Evolutionary conservation across 2,888 invertebrate genomes (phyloP).

Genomic region (Plutella xylostella): DNA sequence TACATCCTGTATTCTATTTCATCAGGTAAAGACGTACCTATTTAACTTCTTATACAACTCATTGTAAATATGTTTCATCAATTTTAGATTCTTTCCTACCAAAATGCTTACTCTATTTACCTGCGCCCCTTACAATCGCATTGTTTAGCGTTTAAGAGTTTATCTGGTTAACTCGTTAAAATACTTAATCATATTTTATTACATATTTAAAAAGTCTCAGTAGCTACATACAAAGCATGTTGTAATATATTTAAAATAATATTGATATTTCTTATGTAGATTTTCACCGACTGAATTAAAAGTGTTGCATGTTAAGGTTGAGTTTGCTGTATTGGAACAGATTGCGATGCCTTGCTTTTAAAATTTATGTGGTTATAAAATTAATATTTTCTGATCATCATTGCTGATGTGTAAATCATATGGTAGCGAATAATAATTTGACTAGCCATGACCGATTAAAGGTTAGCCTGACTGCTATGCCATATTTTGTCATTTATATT

Average conservation of each 20-base stretch:
- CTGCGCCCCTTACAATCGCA: background rate
- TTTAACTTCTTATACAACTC: slow-evolving; percentile 3
- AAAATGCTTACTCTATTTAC: slow-evolving; percentile 4
- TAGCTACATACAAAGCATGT: slow-evolving; percentile 42
- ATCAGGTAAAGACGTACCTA: no score
- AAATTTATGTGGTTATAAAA: no score
- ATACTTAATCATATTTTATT: slow-evolving; percentile 60
- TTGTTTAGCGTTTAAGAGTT: slow-evolving; percentile 41
- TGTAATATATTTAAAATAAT: slow-evolving; percentile 32
- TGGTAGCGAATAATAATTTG: no score
- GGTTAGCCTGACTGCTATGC: no score
- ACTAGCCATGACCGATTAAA: no score
- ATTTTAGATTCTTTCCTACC: background rate
- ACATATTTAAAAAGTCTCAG: slow-evolving; percentile 43
- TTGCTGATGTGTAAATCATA: no score
- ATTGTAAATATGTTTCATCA: slow-evolving; percentile 8
- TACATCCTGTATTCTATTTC: no score
- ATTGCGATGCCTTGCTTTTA: no score
- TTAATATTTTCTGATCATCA: no score
- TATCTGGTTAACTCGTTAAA: slow-evolving; percentile 55
- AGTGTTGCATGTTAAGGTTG: background rate
- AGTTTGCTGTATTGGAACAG: no score
- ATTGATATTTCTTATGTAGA: slow-evolving; percentile 34
- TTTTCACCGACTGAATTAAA: slow-evolving; percentile 48
- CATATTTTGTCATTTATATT: no score